phyloP scores from a whole-genome alignment of 2,888 invertebrate species.

The Trachelus iudaicus region DNA sequence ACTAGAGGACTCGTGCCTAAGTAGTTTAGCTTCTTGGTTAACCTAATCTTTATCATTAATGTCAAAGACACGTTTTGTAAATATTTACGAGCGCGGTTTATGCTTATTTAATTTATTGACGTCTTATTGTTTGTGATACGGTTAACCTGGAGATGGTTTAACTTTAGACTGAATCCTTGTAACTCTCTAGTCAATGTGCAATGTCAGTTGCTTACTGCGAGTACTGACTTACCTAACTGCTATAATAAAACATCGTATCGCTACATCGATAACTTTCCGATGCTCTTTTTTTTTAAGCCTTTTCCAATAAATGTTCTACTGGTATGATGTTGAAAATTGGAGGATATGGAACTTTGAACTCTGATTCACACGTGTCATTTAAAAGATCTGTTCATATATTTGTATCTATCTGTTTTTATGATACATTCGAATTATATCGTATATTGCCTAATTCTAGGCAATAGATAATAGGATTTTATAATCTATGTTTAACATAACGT shows the following conservation, averaged over 20 bases:
- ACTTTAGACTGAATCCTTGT: constrained; percentile 39
- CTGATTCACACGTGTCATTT: not conserved
- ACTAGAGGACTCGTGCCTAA: constrained; percentile 62
- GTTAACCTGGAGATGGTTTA: constrained; percentile 5
- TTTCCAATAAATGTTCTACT: not conserved
- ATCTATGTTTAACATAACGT: not conserved
- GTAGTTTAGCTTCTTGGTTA: constrained; percentile 31
- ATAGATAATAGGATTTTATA: not conserved
- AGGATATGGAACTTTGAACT: not conserved
- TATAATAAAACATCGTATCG: constrained; percentile 29
- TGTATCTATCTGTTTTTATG: not conserved
- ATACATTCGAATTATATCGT: not conserved
- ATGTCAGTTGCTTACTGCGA: constrained; percentile 43
- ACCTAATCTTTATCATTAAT: constrained; percentile 5
- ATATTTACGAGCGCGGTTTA: constrained; percentile 24
- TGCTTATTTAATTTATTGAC: constrained; percentile 21
- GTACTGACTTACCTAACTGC: constrained; percentile 40
- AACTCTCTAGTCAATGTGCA: constrained; percentile 56
- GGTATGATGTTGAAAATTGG: not conserved
- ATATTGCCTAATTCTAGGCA: not conserved
- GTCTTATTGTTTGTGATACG: constrained; percentile 35
- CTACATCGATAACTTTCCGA: not conserved
- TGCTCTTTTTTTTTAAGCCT: not conserved
- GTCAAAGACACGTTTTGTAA: constrained; percentile 26
- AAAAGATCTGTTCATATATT: not conserved